Percentiles rank a stretch among this genome's conserved stretches.
These are phyloP conservation scores for Globodera ellingtonae DNA, from an alignment of 1,140 invertebrate species.

Conservation along the genomic window DNA sequence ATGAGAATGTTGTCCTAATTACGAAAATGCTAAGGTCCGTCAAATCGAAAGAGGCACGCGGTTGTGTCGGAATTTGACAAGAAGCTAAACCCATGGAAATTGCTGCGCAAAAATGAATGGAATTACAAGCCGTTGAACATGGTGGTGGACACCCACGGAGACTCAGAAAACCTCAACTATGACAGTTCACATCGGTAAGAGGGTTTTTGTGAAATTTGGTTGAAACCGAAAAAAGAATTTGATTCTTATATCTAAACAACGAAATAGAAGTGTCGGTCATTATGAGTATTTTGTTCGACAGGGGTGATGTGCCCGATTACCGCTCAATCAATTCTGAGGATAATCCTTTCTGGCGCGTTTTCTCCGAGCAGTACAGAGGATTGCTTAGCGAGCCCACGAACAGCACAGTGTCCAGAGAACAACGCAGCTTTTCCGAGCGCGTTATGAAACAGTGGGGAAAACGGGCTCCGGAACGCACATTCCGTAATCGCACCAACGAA, in stretches of 20 bases:
- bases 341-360: conserved; percentile 9
- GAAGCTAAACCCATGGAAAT: conserved; percentile 17
- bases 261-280: not conserved
- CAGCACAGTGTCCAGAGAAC: not conserved
- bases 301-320: conserved; percentile 3
- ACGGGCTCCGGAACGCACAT: not conserved
- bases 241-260: not conserved
- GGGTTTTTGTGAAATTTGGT: not conserved
- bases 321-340: conserved; percentile 2
- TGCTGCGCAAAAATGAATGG: conserved; percentile 15
- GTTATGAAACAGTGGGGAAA: not conserved
- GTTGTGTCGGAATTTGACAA: not conserved
- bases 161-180: not conserved
- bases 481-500: not conserved
- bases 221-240: no score
- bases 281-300: not conserved
- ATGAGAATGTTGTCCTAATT: no score
- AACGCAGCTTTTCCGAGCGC: not conserved
- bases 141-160: conserved; percentile 3
- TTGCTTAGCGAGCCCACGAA: not conserved
- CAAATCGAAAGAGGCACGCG: not conserved
- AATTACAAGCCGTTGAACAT: conserved; percentile 12
- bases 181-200: not conserved
- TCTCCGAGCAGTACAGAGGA: not conserved
- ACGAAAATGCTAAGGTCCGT: no score